Base-by-base conservation (phyloP, 2,113 vertebrate genomes). In the Chamaea fasciata region DNA sequence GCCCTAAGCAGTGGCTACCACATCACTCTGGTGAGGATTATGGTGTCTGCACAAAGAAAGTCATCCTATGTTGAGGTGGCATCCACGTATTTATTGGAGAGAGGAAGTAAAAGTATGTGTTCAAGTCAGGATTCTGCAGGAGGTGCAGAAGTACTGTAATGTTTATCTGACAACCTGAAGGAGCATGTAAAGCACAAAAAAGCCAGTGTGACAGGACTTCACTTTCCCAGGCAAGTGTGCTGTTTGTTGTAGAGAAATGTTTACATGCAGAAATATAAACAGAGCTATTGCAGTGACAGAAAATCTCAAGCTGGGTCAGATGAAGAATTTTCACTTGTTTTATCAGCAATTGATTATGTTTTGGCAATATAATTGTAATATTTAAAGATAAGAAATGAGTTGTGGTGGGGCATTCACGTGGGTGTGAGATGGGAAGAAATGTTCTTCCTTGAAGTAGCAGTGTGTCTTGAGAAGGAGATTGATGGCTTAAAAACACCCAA, bases 41-140 rank as follows among this genome's bases (percentile, higher is more conserved):
- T 17, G 22, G 30, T 57, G 44, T 57, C 68, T 86, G 42, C 68
- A 31, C n/a, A 10, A 69, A 80, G n/a, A 39, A 44, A 57, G 16
- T 37, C 0, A 0, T 26, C 31, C 64, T 35, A 17, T 20, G 13
- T 23, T 82, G 65, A 74, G 23, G 15, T 55, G 23, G 12, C 30
- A 50, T 67, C 68, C 59, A 42, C 39, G 13, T 60, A 41, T 28
- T 89, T 77, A 19, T 14, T 60, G 52, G 20, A 47, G 42, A 80
- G 56, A 76, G n/a, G 46, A 91, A 59, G 35, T 21, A 31, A 7
- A 79, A 83, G n/a, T 21, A 2, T 22, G 9, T 41, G 41, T 64
- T 64, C 15, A 20, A 22, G 57, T 73, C 24, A 39, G 59, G 80
- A 35, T 69, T 82, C 60, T 93, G 35, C 55, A 49, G 46, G 30